Conservation (phyloP, 2,113 vertebrate genomes). For the Tragelaphus imberbis region DNA sequence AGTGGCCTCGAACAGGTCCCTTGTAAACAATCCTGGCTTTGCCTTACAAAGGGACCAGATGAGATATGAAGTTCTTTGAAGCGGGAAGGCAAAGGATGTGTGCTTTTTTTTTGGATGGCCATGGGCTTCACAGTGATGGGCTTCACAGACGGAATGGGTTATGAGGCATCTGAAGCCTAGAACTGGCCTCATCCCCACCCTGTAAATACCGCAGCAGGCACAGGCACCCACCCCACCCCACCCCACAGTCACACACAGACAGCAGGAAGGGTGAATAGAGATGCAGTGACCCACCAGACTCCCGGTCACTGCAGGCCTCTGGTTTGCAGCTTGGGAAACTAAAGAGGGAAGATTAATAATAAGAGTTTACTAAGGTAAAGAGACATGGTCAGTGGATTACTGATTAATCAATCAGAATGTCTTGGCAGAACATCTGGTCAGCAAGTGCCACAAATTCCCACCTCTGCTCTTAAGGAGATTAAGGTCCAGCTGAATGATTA, state of each 20-base stretch:
- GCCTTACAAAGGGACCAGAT: background rate
- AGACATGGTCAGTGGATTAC: background rate
- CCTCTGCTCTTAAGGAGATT: background rate
- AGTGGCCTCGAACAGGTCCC: background rate
- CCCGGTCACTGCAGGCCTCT: background rate
- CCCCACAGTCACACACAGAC: background rate
- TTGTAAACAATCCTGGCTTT: background rate
- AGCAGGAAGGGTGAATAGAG: background rate
- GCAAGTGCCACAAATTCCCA: too few relatives aligned
- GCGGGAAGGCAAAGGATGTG: background rate
- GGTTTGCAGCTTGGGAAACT: background rate
- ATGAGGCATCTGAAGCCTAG: background rate
- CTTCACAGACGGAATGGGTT: background rate
- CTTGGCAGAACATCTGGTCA: background rate
- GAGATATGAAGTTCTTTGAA: background rate
- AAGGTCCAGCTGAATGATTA: background rate
- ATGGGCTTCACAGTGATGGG: too few relatives aligned
- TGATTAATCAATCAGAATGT: background rate
- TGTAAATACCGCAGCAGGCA: background rate
- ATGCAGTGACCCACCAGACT: fast-evolving
- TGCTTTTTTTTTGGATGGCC: background rate
- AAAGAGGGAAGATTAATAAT: background rate
- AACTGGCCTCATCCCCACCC: background rate
- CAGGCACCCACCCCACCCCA: too few relatives aligned
- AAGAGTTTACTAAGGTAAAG: background rate